These are phyloP conservation scores for Drosophila ananassae DNA, from an alignment of 1,140 invertebrate genomes.

Conservation along the genomic window DNA sequence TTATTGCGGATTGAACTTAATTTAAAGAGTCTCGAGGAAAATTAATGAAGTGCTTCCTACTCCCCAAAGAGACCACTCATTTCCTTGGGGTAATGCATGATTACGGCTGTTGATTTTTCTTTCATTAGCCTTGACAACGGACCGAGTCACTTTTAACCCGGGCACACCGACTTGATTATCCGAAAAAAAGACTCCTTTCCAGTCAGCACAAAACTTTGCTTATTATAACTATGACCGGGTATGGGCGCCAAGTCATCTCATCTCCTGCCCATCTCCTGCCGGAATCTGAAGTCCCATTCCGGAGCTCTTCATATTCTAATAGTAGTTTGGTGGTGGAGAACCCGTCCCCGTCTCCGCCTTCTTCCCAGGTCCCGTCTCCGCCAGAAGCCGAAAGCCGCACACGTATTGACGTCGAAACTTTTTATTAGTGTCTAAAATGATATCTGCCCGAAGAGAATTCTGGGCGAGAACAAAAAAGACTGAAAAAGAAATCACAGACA, in stretches of 20 bases:
- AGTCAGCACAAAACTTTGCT: conserved; percentile 70
- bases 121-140: conserved; percentile 75
- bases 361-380: background rate
- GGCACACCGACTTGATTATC: conserved; percentile 22
- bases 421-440: conserved; percentile 73
- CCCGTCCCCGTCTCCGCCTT: background rate
- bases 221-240: conserved; percentile 79
- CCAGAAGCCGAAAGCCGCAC: conserved; percentile 53
- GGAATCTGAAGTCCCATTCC: conserved; percentile 17
- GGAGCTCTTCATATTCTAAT: conserved; percentile 60
- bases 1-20: background rate
- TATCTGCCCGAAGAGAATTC: conserved; percentile 2
- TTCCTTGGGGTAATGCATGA: conserved; percentile 38
- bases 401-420: conserved; percentile 74
- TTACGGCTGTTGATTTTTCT: conserved; percentile 57
- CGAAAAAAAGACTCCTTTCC: conserved; percentile 20
- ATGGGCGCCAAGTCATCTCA: conserved; percentile 38
- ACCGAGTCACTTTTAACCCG: conserved; percentile 47
- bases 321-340: conserved; percentile 15
- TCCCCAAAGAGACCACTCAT: conserved; percentile 12
- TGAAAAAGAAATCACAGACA: conserved; percentile 66
- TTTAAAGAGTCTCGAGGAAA: conserved; percentile 4
- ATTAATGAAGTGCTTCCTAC: conserved; percentile 32
- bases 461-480: conserved; percentile 6
- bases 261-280: conserved; percentile 4